A percentile compares a stretch with the other conserved stretches of the same genome.
Evolutionary conservation across 2,113 vertebrate genomes (phyloP).

Genomic region (Orthonyx spaldingii): DNA sequence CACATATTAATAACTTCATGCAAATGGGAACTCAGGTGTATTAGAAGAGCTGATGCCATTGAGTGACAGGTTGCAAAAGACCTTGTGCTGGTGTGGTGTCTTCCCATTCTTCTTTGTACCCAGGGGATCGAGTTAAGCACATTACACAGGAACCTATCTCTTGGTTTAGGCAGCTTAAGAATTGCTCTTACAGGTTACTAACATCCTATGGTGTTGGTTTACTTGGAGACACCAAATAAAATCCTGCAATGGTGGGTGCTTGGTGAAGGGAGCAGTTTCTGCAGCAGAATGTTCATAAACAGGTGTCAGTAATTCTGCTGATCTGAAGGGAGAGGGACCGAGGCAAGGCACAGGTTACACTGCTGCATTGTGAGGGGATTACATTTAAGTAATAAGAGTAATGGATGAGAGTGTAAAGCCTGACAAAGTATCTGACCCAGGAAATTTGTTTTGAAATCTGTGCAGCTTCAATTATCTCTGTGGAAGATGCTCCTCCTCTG

Average conservation of each 20-base stretch:
- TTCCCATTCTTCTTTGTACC: too few relatives aligned
- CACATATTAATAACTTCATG: background rate
- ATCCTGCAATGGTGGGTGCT: background rate
- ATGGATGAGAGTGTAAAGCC: background rate
- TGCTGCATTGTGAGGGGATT: background rate
- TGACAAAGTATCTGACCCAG: background rate
- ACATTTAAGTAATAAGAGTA: background rate
- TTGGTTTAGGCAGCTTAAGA: background rate
- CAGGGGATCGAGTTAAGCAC: accelerated
- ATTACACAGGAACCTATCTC: background rate
- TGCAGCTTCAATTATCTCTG: background rate
- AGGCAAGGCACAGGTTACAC: background rate
- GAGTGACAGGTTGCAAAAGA: accelerated
- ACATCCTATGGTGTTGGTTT: background rate
- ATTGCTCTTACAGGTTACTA: accelerated
- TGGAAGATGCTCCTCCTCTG: background rate
- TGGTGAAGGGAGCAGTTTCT: accelerated
- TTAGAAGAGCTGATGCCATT: background rate
- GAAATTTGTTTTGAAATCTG: background rate
- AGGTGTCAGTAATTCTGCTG: background rate
- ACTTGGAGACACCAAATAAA: background rate
- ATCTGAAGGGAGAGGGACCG: background rate
- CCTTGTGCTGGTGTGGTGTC: background rate
- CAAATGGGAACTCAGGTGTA: background rate
- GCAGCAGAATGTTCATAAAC: accelerated